Conservation (phyloP, 2,797 vertebrate species). For the Sebastiscus albofasciatus region DNA sequence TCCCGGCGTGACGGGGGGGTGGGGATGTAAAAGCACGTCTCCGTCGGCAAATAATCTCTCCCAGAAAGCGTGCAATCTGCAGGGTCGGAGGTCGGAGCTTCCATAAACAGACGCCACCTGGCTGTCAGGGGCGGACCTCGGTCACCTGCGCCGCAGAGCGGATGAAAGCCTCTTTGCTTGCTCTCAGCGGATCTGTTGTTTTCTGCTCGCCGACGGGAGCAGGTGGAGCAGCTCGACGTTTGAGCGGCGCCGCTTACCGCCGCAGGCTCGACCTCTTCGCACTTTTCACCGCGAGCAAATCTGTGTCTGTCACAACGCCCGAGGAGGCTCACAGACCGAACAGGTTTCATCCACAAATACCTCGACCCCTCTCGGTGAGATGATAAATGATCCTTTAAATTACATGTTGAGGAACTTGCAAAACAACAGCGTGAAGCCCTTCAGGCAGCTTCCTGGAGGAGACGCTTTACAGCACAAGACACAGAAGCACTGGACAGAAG, state of each 20-base stretch:
- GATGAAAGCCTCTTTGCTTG: slow-evolving; percentile 28
- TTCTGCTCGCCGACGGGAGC: not conserved
- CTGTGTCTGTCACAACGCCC: not conserved
- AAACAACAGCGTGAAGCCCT: not conserved
- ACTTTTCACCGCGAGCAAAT: slow-evolving; percentile 33
- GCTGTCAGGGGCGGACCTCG: slow-evolving; percentile 20
- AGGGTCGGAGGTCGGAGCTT: slow-evolving; percentile 57
- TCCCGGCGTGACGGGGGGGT: slow-evolving; percentile 43
- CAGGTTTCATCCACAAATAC: slow-evolving; percentile 26
- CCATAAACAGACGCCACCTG: slow-evolving; percentile 58
- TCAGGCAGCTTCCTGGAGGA: not conserved
- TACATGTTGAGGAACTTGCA: not conserved
- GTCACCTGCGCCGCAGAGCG: slow-evolving; percentile 25
- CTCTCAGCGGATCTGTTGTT: not conserved
- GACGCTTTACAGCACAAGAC: not conserved
- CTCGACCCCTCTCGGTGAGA: not conserved
- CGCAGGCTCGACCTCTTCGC: slow-evolving; percentile 10
- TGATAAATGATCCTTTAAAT: slow-evolving; percentile 37
- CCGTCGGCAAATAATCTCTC: slow-evolving; percentile 66
- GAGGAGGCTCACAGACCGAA: not conserved
- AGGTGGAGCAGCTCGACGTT: slow-evolving; percentile 18
- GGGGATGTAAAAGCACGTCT: slow-evolving; percentile 59
- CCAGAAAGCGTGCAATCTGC: slow-evolving; percentile 69
- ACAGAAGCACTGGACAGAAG: too few relatives aligned
- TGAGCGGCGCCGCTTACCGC: too few relatives aligned